Conservation (phyloP, 1,140 invertebrate genomes). For the Arion vulgaris region DNA sequence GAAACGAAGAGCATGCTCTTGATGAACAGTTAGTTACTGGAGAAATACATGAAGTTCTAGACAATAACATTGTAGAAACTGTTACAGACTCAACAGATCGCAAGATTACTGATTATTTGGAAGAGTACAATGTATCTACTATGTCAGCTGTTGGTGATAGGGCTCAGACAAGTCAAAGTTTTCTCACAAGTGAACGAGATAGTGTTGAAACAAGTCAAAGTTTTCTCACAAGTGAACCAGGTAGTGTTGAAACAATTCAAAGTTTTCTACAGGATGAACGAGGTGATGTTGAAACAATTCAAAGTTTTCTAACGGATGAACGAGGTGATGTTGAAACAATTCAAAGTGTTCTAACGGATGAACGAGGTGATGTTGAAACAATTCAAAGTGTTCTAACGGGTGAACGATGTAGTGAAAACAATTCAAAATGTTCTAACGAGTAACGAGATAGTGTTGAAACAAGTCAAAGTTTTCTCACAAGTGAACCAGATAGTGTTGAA, state of each 20-base stretch:
- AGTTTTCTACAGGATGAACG: no score
- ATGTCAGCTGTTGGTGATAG: neutral
- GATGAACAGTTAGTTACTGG: no score
- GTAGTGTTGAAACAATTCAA: neutral
- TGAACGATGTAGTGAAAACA: no score
- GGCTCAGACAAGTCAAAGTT: neutral
- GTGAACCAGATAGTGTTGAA: neutral
- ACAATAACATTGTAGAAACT: neutral
- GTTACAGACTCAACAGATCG: neutral
- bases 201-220: neutral
- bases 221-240: no score
- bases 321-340: neutral
- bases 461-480: no score
- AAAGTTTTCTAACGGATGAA: no score
- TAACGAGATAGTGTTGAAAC: neutral
- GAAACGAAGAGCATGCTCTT: neutral
- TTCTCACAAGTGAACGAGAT: no score
- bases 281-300: neutral
- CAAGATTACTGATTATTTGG: neutral
- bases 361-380: neutral
- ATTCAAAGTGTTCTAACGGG: no score
- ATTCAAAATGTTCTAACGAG: no score
- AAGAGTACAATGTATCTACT: neutral
- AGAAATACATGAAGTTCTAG: neutral
- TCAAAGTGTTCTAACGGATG: no score